phyloP scores from a whole-genome alignment of 2,888 invertebrate species.

The Erebia palarica region DNA sequence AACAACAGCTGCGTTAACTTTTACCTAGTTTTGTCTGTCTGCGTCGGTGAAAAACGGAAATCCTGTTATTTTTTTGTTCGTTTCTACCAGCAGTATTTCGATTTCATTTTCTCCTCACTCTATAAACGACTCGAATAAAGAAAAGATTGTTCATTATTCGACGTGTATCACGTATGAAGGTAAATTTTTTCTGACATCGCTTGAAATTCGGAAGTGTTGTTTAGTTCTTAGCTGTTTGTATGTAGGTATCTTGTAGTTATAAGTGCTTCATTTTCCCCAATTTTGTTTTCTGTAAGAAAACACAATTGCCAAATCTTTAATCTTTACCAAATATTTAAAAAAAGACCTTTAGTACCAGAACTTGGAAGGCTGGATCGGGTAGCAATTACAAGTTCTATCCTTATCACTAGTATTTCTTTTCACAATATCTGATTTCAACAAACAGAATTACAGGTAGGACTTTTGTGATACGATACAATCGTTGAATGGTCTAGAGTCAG shows the following conservation, averaged over 20 bases:
- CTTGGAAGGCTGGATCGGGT: too few species aligned
- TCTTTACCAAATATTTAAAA: too few species aligned
- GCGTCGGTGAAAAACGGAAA: conserved; percentile 4
- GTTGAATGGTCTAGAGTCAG: conserved; percentile 8
- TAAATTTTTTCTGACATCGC: too few species aligned
- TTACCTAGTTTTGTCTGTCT: conserved; percentile 11
- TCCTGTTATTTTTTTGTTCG: conserved; percentile 1
- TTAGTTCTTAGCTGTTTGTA: too few species aligned
- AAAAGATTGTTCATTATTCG: too few species aligned
- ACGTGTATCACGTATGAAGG: too few species aligned
- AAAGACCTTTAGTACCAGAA: too few species aligned
- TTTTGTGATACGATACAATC: conserved; percentile 10
- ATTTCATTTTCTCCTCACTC: conserved; percentile 6
- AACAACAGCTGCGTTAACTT: conserved; percentile 18
- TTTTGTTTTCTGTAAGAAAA: too few species aligned
- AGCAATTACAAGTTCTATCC: neutral
- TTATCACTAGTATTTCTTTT: neutral
- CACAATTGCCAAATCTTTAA: too few species aligned
- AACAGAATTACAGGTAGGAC: conserved; percentile 1
- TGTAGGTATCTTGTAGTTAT: too few species aligned
- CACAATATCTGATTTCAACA: conserved; percentile 1
- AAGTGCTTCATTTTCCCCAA: too few species aligned
- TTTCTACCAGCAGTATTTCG: conserved; percentile 8
- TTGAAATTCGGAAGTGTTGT: too few species aligned
- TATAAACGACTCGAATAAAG: neutral